Conservation (phyloP, 2,113 vertebrate genomes). For the Trachemys scripta region DNA sequence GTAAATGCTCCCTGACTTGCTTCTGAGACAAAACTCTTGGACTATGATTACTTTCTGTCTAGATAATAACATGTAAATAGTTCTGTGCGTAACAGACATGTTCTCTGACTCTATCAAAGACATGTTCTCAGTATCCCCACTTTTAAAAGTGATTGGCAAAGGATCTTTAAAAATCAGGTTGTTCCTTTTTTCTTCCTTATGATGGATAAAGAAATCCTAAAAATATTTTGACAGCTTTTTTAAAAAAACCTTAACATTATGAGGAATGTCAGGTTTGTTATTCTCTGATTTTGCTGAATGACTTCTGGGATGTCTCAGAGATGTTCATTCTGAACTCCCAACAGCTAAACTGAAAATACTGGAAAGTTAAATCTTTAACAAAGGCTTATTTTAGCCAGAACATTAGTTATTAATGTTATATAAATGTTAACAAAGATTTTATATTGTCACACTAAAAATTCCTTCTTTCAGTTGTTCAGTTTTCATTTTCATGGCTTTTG, state of each 20-base stretch:
- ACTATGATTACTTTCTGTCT: neutral
- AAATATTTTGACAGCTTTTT: neutral
- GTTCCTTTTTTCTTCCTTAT: neutral
- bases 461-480: neutral
- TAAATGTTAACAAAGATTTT: neutral
- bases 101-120: neutral
- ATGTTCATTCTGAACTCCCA: neutral
- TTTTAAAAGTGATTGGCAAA: neutral
- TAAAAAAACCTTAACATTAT: neutral
- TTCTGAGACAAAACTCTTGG: neutral
- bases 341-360: neutral
- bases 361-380: neutral
- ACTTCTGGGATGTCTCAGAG: neutral
- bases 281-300: neutral
- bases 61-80: neutral
- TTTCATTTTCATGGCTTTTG: neutral
- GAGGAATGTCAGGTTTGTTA: neutral
- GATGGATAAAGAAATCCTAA: neutral
- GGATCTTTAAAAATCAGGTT: neutral
- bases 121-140: neutral
- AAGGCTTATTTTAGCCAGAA: neutral
- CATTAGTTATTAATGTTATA: neutral
- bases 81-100: neutral
- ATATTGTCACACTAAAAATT: neutral
- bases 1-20: neutral